Evolutionary conservation across 1,140 invertebrate species (phyloP), one percentile per base, ranked within the genome.

Genomic region (Magallana ariakensis): DNA sequence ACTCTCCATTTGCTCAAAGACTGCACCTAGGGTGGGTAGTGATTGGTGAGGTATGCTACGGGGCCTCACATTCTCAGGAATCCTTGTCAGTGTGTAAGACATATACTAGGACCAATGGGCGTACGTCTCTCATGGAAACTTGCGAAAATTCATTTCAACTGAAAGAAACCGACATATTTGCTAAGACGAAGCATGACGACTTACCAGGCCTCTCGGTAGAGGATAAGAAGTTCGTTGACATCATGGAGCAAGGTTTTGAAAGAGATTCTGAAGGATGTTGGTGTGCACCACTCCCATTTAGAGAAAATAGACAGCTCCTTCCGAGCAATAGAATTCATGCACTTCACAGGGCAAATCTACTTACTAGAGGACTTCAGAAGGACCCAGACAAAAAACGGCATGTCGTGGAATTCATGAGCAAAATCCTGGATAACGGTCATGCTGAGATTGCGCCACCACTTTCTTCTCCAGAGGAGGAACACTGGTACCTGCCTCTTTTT

Each of bases 401-500:
- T 55, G 85, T 70, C 19, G 1, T 86, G 9, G 26, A 53, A 46
- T 89, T 89, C 55, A 89, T 89, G 89, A 11, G 70, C n/a, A 70
- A 81, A 15, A 60, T 88, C 56, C 56, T 89, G 13, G 70, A 83
- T 1, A 86, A 56, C 16, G 70, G 81, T 55, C 70, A 84, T 84
- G 84, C 89, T 22, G 84, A 89, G 82, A n/a, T 75, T 5, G 87
- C 87, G 8, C 89, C 87, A 54, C 15, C 46, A n/a, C 26, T 33
- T 33, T 33, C 33, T 33, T 33, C 33, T 33, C 33, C 33, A 33
- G 33, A 33, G 33, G 33, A 86, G 57, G 84, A 87, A 84, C 81
- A 70, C 15, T 88, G 87, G 87, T 90, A 86, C 75, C 56, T 90
- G 16, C 89, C 87, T 16, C 19, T 86, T 4, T 85, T 88, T 53